Evolutionary conservation across 2,113 vertebrate species (phyloP).

Genomic region (Balaenoptera acutorostrata): DNA sequence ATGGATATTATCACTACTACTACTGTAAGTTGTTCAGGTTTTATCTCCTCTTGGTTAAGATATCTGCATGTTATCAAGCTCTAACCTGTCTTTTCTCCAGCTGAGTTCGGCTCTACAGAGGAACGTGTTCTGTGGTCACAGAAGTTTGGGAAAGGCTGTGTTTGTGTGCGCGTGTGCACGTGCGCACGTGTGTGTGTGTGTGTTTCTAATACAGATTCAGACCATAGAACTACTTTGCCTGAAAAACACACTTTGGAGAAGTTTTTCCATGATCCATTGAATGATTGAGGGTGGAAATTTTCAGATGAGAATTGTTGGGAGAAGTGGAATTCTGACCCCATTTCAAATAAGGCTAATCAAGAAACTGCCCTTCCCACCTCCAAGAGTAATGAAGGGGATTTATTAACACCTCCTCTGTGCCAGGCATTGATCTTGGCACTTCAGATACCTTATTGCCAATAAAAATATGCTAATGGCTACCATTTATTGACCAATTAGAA

Average conservation of each 20-base stretch:
- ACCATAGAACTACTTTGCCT: not conserved
- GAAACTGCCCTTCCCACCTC: not conserved
- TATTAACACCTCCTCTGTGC: not conserved
- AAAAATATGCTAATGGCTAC: not conserved
- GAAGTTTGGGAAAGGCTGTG: not conserved
- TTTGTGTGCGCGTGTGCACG: no score
- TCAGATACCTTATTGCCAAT: not conserved
- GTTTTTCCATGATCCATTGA: not conserved
- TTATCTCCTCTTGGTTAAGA: not conserved
- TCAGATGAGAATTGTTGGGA: not conserved
- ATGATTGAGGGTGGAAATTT: not conserved
- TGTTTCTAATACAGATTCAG: not conserved
- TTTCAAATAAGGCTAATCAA: not conserved
- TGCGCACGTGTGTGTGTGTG: not conserved
- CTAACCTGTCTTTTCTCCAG: not conserved
- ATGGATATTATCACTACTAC: not conserved
- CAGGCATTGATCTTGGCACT: not conserved
- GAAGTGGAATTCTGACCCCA: not conserved
- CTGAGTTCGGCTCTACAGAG: not conserved
- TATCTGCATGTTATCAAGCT: not conserved
- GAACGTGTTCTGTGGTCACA: not conserved
- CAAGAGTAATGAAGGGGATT: not conserved
- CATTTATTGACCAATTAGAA: not conserved
- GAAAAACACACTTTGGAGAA: not conserved
- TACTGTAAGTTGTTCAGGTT: not conserved